Evolutionary conservation across 2,888 invertebrate species (phyloP).

Genomic region (Epistrophe grossulariae): DNA sequence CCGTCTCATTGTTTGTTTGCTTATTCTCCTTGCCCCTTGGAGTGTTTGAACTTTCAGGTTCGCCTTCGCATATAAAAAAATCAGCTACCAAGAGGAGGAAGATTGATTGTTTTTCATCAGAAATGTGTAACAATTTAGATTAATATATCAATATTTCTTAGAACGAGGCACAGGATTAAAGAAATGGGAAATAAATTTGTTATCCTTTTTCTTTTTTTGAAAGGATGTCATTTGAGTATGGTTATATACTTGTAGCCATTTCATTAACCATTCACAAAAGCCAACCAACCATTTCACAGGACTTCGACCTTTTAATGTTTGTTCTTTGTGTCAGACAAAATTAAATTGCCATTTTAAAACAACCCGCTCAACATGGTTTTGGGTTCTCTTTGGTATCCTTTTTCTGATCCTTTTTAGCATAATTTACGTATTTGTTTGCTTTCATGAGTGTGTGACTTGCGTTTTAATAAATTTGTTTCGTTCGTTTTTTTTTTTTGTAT

Average conservation of each 20-base stretch:
- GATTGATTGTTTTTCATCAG: slow-evolving; percentile 10
- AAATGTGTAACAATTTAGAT: neutral
- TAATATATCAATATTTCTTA: neutral
- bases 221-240: neutral
- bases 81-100: neutral
- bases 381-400: neutral
- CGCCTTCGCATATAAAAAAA: neutral
- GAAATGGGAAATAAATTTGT: slow-evolving; percentile 11
- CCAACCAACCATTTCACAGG: neutral
- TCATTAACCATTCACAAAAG: neutral
- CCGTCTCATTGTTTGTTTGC: neutral
- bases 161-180: neutral
- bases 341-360: slow-evolving; percentile 19
- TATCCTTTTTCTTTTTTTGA: slow-evolving; percentile 39
- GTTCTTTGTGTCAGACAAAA: neutral
- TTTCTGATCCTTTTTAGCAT: neutral
- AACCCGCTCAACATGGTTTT: neutral
- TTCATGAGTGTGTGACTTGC: slow-evolving; percentile 30
- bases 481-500: slow-evolving; percentile 73
- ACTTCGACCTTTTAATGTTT: slow-evolving; percentile 24
- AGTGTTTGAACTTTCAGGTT: neutral
- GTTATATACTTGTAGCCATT: neutral
- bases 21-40: too few relatives aligned
- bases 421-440: slow-evolving; percentile 11
- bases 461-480: slow-evolving; percentile 45